Evolutionary conservation across 35 echinoderm and acorn worm species (phyloP).

Genomic region (Ophiothrix spiculata): DNA sequence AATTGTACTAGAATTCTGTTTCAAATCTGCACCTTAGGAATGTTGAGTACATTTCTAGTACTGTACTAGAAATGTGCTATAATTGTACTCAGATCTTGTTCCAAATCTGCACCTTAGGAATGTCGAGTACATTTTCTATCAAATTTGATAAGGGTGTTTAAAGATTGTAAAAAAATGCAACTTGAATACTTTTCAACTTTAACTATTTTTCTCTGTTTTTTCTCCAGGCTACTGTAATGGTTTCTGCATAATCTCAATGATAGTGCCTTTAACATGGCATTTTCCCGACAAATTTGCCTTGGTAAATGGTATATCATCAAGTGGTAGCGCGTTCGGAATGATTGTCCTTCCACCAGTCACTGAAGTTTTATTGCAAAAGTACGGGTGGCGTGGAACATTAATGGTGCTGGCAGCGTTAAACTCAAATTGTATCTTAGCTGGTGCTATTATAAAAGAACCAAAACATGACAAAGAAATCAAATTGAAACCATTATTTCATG

Average conservation of each 20-base stretch:
- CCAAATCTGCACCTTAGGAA: too few relatives aligned
- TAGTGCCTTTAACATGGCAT: background rate
- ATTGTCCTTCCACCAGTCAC: constrained; percentile 5
- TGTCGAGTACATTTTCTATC: too few relatives aligned
- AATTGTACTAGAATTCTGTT: too few relatives aligned
- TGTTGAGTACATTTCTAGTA: too few relatives aligned
- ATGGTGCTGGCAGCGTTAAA: background rate
- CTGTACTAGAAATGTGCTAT: too few relatives aligned
- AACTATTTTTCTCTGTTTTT: background rate
- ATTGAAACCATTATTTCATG: too few relatives aligned
- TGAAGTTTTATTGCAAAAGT: background rate
- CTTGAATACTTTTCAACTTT: too few relatives aligned
- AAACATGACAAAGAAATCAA: too few relatives aligned
- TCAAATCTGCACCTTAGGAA: too few relatives aligned
- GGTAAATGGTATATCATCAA: constrained; percentile 14
- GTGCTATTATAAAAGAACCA: background rate
- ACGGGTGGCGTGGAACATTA: constrained; percentile 9
- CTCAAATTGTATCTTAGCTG: background rate
- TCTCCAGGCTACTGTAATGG: background rate
- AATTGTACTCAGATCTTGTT: too few relatives aligned
- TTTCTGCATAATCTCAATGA: background rate
- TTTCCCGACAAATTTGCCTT: constrained; percentile 18
- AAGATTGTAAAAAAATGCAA: too few relatives aligned
- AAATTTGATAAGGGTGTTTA: too few relatives aligned
- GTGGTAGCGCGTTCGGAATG: constrained; percentile 26